These are phyloP conservation scores for Archivesica marissinica DNA, from an alignment of 1,140 invertebrate species.

Conservation along the genomic window DNA sequence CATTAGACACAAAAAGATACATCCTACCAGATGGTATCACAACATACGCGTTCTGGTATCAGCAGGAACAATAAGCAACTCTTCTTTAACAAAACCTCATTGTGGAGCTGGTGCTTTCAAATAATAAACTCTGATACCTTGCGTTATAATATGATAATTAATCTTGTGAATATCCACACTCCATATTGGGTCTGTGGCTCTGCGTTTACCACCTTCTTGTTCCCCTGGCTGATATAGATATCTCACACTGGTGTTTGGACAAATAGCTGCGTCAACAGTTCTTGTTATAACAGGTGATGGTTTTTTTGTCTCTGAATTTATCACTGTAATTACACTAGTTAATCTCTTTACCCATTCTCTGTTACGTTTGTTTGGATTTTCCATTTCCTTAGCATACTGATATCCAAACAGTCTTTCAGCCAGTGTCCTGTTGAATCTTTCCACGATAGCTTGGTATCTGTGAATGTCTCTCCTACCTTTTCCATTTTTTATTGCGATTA, in stretches of 20 bases:
- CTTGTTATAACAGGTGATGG: conserved; percentile 39
- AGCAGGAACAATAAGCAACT: conserved; percentile 49
- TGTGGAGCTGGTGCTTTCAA: conserved; percentile 47
- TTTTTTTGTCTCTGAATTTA: conserved; percentile 45
- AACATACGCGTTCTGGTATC: conserved; percentile 44
- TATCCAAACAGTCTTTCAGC: conserved; percentile 63
- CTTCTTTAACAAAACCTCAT: conserved; percentile 61
- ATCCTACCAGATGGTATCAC: conserved; percentile 38
- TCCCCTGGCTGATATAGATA: conserved; percentile 66
- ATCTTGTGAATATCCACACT: conserved; percentile 47
- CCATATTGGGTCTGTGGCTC: conserved; percentile 62
- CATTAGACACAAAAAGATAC: conserved; percentile 36
- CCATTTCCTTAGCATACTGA: conserved; percentile 65
- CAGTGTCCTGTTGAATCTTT: conserved; percentile 58
- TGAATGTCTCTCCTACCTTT: conserved; percentile 31
- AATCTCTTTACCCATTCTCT: conserved; percentile 56
- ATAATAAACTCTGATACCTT: conserved; percentile 57
- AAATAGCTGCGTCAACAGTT: conserved; percentile 9
- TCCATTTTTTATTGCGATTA: neutral
- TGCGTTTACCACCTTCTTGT: conserved; percentile 56
- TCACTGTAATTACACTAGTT: conserved; percentile 47
- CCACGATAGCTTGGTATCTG: conserved; percentile 51
- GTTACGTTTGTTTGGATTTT: neutral
- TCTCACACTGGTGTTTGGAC: conserved; percentile 17
- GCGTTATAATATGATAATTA: neutral